phyloP scores from a whole-genome alignment of 1,140 invertebrate species.

The Nasonia vitripennis region DNA sequence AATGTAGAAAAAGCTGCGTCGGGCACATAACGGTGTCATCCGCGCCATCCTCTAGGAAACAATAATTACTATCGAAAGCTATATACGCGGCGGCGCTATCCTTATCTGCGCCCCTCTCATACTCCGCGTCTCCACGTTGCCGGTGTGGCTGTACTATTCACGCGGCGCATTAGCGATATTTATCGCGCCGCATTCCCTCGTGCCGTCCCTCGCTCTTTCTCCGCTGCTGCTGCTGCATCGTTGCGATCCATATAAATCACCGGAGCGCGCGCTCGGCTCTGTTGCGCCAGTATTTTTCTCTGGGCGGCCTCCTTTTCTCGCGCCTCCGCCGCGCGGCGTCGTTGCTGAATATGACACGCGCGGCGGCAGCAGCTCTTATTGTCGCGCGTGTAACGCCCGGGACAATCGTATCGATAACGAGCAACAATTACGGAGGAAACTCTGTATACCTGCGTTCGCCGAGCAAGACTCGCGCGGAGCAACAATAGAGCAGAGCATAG shows the following conservation, averaged over 20 bases:
- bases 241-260: slow-evolving; percentile 7
- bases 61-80: neutral
- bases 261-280: neutral
- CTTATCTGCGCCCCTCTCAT: too few relatives aligned
- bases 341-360: neutral
- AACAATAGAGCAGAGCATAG: neutral
- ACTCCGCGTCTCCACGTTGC: neutral
- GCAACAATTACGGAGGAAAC: slow-evolving; percentile 64
- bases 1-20: neutral
- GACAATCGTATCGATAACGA: slow-evolving; percentile 68
- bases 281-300: neutral
- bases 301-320: neutral
- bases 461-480: slow-evolving; percentile 30
- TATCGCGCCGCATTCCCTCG: slow-evolving; percentile 53
- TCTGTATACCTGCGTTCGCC: slow-evolving; percentile 50
- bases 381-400: slow-evolving; percentile 50
- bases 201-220: slow-evolving; percentile 16
- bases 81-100: neutral
- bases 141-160: slow-evolving; percentile 23
- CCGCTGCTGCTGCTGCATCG: neutral
- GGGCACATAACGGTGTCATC: neutral
- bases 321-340: neutral
- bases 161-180: slow-evolving; percentile 57
- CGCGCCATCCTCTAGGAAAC: neutral
- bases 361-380: slow-evolving; percentile 55